Evolutionary conservation across 2,888 invertebrate species (phyloP), one percentile per base, ranked within the genome.

Genomic region (Quadroppia sp.): DNA sequence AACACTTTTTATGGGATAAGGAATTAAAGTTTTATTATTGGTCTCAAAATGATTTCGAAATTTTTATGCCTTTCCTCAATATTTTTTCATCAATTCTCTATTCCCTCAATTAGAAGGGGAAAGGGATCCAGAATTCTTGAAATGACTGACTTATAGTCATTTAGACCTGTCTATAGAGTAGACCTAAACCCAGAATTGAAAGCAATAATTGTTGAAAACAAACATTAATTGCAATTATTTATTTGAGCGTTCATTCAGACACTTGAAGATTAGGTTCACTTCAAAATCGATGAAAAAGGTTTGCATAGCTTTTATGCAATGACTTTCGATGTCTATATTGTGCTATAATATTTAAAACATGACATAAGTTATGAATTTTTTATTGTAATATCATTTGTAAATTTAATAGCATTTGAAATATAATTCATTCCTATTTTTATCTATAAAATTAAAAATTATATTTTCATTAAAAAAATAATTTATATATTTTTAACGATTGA

Each of bases 381-480:
- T 25, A 3, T 53, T 17, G n/a, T n/a, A n/a, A n/a, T n/a, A n/a
- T n/a, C n/a, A n/a, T 25, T 2, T 53, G 20, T 53, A 13, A 53
- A 53, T 53, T 53, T 53, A 53, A 53, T 53, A 53, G 3, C 53
- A 53, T 23, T 25, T 20, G 53, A 53, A 53, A 53, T 53, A 53
- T 53, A 53, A 53, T 53, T 25, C 53, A 20, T 53, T 25, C 17
- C 3, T 17, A 50, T 9, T 53, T 53, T 53, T 53, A 15, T 17
- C 15, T 45, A 7, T 15, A 45, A 45, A 45, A 45, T 45, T 9
- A 45, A 45, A 45, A 45, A 45, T 45, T 15, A 15, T 13, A 13
- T 45, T 45, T 45, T 45, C 11, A 13, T 2, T 15, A 17, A 15
- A 45, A 45, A 13, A 45, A 45, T 15, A 45, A 45, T 45, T 45